Base-by-base conservation (phyloP, 1,140 invertebrate species). In the Drosophila athabasca region DNA sequence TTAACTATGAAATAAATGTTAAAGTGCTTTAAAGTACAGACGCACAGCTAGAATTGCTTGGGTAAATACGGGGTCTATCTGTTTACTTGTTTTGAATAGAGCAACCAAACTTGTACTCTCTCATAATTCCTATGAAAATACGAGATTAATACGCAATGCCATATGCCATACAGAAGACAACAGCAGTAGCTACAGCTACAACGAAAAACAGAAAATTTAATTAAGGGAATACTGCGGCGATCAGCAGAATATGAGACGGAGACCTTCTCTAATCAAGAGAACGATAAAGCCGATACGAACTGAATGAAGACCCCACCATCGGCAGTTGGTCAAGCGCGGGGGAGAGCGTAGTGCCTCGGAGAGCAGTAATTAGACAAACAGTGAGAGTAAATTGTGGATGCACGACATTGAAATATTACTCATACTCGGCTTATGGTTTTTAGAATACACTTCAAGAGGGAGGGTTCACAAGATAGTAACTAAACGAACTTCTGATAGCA, bases 201-300 rank as follows among this genome's bases (percentile, higher is more conserved):
- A 43, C 19, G 51, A 67, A 43, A 29, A 51, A 67, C 61, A 48
- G 60, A 73, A 84, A 78, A 80, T 76, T 82, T 88, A 88, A 90
- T 90, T 90, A 85, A 80, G 68, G 70, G 52, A 81, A 90, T 84
- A 81, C 72, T 71, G 89, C 90, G 84, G 84, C 64, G 85, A 81
- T 91, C 90, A 90, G 90, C 89, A 88, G 11, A 39, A 91, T 90
- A 79, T 53, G 64, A 77, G 68, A 62, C 62, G 65, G 53, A 87
- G 78, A 70, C 74, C 74, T 87, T 87, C 82, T 87, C 78, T 87
- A 87, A 87, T 87, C 83, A 79, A 87, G 57, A 76, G 58, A 71
- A 82, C 68, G 82, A 85, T 78, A 88, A 81, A 85, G 75, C 66
- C 75, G 71, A 84, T 79, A 74, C 58, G 62, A 55, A 46, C 35